Base-by-base conservation (phyloP, 2,888 invertebrate genomes). In the Acheta domesticus region DNA sequence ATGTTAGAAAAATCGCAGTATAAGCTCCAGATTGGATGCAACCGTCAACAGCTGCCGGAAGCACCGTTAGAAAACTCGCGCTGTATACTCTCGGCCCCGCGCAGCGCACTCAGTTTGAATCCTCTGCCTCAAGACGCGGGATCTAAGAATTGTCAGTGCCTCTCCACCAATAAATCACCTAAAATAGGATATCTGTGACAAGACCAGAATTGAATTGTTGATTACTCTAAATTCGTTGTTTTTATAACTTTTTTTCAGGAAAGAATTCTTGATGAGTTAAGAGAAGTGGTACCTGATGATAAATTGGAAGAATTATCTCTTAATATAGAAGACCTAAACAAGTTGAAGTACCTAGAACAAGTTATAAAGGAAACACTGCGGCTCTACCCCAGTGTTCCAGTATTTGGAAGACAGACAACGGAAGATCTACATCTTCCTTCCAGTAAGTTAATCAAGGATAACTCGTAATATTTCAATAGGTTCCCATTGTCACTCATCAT, bases 281-380 rank as follows among this genome's bases (percentile, higher is more conserved):
- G 14, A n/a, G 62, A 62, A 62, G 62, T 62, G 16, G 14, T 62
- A 19, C 4, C 16, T 62, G 62, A 62, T n/a, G 62, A 5, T 62
- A 36, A 90, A 84, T 84, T 89, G 79, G 86, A 88, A n/a, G 84
- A 85, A n/a, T 89, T 90, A 81, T 88, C 89, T 79, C 86, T 86
- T 75, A 87, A 86, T 83, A 84, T 84, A 23, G 89, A 86, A 75
- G 90, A 91, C 82, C 85, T 93, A n/a, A 86, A 90, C 81, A 88
- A 89, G 79, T 90, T 93, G 90, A 88, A 89, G 80, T 93, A 92
- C 83, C 87, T 93, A 82, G 93, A 93, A 82, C 90, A 90, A 83
- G 92, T 92, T 83, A 91, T 93, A 77, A 93, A 93, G 84, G 93
- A 93, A 84, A 88, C 92, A 0, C 84, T 93, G 78, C 86, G 93